These are phyloP conservation scores for Prionace glauca DNA, from an alignment of 2,797 vertebrate species.

Conservation along the genomic window DNA sequence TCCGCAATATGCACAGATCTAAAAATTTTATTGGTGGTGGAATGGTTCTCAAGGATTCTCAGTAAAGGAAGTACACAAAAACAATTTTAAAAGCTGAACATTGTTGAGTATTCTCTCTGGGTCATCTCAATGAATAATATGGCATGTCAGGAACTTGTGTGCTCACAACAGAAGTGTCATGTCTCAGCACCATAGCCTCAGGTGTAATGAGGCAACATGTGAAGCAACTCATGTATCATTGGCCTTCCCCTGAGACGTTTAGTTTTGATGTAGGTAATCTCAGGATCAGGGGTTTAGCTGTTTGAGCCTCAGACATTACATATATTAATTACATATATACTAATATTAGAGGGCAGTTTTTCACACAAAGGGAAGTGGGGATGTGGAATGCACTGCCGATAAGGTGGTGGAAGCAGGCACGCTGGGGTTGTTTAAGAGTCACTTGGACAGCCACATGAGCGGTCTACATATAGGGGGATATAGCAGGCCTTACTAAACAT, in stretches of 20 bases:
- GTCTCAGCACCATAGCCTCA: not conserved
- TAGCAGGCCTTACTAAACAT: too few relatives aligned
- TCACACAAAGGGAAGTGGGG: too few relatives aligned
- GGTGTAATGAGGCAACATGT: not conserved
- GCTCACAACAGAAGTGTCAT: not conserved
- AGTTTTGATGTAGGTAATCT: not conserved
- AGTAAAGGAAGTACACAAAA: not conserved
- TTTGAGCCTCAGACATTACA: not conserved
- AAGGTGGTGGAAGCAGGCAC: too few relatives aligned
- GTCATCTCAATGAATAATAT: not conserved
- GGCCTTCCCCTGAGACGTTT: not conserved
- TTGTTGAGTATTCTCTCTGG: not conserved
- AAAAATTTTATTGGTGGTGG: not conserved
- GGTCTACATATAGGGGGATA: too few relatives aligned
- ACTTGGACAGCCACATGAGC: too few relatives aligned
- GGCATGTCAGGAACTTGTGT: not conserved
- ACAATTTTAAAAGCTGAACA: not conserved
- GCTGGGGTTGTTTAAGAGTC: too few relatives aligned
- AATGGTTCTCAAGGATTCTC: not conserved
- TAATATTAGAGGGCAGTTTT: too few relatives aligned
- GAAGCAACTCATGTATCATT: not conserved
- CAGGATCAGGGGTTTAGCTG: not conserved
- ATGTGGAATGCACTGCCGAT: too few relatives aligned
- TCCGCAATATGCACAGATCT: not conserved
- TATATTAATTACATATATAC: too few relatives aligned